Evolutionary conservation across 2,113 vertebrate genomes (phyloP), one percentile per base, ranked within the genome.

Genomic region (Cichladusa arquata): DNA sequence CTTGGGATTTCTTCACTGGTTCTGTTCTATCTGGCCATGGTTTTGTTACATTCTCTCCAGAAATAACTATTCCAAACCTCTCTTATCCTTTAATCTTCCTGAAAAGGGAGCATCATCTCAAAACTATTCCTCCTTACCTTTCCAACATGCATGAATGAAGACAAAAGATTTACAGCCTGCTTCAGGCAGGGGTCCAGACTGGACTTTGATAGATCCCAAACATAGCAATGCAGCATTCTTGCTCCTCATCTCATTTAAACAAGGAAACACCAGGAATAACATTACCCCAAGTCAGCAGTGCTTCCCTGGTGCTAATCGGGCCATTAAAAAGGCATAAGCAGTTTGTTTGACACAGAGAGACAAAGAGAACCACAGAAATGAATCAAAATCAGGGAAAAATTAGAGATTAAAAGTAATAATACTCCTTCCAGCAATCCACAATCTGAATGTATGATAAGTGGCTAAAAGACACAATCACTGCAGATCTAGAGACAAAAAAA

Each of bases 311-410:
- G 90, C 90, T 90, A 73, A 90, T 82, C 62, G 40, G 54, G 54
- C 66, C 71, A 66, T 87, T 90, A 94, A 88, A 92, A 92, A 90
- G 33, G 12, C 92, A 67, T 70, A 81, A 83, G 71, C 42, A 57
- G 50, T 76, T 83, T 69, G 53, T 72, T 54, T 74, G 66, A 87
- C 1, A 0, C 70, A 72, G 51, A 89, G 51, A 40, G 81, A 82
- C 87, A 82, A 94, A 93, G 81, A 50, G 16, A 93, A 73, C 71
- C 62, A 95, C 71, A 78, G 47, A 88, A 94, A 95, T 66, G 0
- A 95, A 82, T 62, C 45, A 95, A 94, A 96, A 76, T 25, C 42
- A 66, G 29, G 24, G 26, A 26, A 93, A 95, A 92, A 73, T 22
- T 36, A 88, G 71, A 92, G 58, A 95, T 86, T 93, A 73, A 56